Conservation (phyloP, 1,140 invertebrate genomes). For the Radopholus similis region DNA sequence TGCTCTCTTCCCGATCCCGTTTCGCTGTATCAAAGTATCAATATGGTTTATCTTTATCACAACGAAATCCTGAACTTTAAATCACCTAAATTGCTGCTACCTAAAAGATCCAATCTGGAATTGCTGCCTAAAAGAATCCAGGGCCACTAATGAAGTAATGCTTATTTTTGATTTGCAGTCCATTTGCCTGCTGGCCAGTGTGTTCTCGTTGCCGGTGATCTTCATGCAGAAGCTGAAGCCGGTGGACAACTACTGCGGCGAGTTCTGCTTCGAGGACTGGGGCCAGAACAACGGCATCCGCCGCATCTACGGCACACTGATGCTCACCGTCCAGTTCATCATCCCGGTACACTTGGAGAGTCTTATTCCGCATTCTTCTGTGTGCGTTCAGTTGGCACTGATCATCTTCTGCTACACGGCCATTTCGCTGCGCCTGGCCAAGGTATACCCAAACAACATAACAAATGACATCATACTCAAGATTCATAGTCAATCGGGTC, state of each 20-base stretch:
- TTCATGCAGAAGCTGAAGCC: constrained; percentile 48
- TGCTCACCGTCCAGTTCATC: constrained; percentile 55
- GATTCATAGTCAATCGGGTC: background rate
- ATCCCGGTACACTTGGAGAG: constrained; percentile 29
- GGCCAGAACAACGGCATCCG: constrained; percentile 35
- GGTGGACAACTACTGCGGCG: constrained; percentile 49
- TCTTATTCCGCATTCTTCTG: background rate
- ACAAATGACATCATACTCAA: background rate
- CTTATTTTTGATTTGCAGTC: constrained; percentile 40
- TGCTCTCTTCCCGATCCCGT: too few species aligned
- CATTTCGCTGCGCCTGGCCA: constrained; percentile 51
- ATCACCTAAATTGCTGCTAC: background rate
- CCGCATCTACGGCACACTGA: constrained; percentile 49
- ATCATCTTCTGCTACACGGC: constrained; percentile 57
- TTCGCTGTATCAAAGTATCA: too few species aligned
- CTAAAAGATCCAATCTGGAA: too few species aligned
- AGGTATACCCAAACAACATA: constrained; percentile 26
- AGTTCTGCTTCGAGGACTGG: constrained; percentile 54
- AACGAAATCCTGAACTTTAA: background rate
- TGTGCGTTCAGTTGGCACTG: constrained; percentile 30
- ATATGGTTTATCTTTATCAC: too few species aligned
- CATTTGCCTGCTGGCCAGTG: constrained; percentile 48
- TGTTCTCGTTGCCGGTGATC: constrained; percentile 41
- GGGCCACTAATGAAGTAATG: constrained; percentile 2
- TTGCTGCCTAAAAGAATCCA: too few species aligned